Evolutionary conservation across 2,113 vertebrate genomes (phyloP), one percentile per base, ranked within the genome.

Genomic region (Ptilorrhoa leucosticta): DNA sequence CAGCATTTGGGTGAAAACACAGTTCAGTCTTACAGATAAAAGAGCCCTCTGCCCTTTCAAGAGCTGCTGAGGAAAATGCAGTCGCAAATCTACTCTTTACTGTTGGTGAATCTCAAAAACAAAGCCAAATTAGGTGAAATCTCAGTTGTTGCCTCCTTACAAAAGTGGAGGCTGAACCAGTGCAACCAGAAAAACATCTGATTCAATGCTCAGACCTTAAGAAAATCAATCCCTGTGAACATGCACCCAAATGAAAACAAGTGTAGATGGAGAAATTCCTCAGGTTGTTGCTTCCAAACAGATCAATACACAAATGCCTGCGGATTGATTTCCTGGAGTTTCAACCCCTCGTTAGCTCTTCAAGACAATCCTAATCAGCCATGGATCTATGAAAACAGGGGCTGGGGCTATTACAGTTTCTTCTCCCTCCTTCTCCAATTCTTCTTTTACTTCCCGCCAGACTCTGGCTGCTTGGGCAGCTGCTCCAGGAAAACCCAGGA

Each of bases 231-330:
- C 63, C 21, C 66, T 61, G 44, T 65, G 81, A 97, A 86, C 95
- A 87, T 10, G n/a, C 45, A 72, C 15, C n/a, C 72, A 93, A 93
- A 78, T 80, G 61, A 93, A 95, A 97, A 95, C 78, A 88, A 75
- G 58, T 18, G 42, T 65, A 94, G 48, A 77, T 53, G 51, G 45
- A 87, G 83, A 97, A 90, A 42, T 71, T 94, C 83, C 71, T 95
- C 70, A 58, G 87, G 75, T 96, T 95, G 95, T 93, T 45, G 60
- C 81, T 94, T 86, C 90, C 58, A 97, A 96, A 87, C 86, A 95
- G 88, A 96, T 96, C 93, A 89, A 94, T 96, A 53, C 47, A 68
- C 71, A 85, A 86, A 88, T 44, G 68, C 68, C 54, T n/a, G 53
- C 4, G 19, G 77, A 94, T 27, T 87, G 85, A 93, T 96, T 96